Conservation (phyloP, 2,888 invertebrate genomes). For the Acanthopleura granulata region DNA sequence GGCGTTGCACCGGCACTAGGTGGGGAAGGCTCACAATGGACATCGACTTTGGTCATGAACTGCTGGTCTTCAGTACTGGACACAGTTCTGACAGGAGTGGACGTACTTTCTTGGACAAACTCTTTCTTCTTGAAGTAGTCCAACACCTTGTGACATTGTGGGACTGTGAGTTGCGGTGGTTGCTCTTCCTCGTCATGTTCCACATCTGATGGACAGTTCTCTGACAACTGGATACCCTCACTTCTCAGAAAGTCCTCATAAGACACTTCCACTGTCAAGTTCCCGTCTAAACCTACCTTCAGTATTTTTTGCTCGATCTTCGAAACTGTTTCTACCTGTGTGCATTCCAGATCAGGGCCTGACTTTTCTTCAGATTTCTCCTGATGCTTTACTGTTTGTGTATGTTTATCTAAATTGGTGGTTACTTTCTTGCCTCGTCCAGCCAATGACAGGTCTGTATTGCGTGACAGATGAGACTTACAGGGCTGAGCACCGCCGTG, state of each 20-base stretch:
- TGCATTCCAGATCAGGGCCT: too few species aligned
- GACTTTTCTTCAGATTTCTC: too few species aligned
- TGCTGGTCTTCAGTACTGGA: not conserved
- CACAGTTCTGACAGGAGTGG: not conserved
- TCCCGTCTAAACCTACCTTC: not conserved
- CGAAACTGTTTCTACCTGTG: too few species aligned
- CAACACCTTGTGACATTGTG: not conserved
- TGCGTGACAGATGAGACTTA: too few species aligned
- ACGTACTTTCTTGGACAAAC: not conserved
- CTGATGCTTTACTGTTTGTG: too few species aligned
- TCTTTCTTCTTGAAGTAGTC: conserved; percentile 1
- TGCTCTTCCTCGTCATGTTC: not conserved
- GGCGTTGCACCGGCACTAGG: not conserved
- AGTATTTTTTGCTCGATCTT: too few species aligned
- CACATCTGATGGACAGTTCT: not conserved
- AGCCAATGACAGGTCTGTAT: too few species aligned
- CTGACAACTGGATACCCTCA: not conserved
- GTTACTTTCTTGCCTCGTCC: too few species aligned
- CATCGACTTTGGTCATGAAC: not conserved
- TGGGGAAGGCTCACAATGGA: conserved; percentile 5
- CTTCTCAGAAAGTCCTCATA: conserved; percentile 2
- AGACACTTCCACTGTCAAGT: conserved; percentile 4
- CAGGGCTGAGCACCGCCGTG: too few species aligned
- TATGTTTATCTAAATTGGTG: too few species aligned
- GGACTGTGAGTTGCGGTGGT: not conserved